phyloP scores from a whole-genome alignment of 2,797 vertebrate genomes.

The Periophthalmus magnuspinnatus region DNA sequence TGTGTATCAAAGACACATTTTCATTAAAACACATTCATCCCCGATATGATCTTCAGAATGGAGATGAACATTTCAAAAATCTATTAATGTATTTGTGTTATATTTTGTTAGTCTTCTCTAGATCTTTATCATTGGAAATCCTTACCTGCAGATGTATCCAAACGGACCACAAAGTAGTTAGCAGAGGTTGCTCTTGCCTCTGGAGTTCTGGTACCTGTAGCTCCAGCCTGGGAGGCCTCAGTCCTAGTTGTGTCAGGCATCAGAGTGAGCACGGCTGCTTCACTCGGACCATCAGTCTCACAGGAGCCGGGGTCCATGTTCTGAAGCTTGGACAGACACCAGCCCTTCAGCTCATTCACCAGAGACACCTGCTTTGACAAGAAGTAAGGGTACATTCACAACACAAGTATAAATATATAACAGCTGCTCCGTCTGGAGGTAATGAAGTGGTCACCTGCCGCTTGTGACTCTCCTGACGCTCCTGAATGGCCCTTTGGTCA shows the following conservation, averaged over 20 bases:
- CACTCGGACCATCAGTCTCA: slow-evolving; percentile 71
- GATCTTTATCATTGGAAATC: neutral
- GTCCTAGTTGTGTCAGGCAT: neutral
- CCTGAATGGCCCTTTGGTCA: slow-evolving; percentile 80
- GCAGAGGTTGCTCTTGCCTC: slow-evolving; percentile 64
- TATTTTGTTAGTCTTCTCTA: neutral
- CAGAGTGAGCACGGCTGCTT: slow-evolving; percentile 40
- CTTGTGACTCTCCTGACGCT: slow-evolving; percentile 83
- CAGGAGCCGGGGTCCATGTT: slow-evolving; percentile 82
- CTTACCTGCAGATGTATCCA: slow-evolving; percentile 74
- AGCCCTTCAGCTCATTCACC: slow-evolving; percentile 90
- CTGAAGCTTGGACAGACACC: slow-evolving; percentile 94
- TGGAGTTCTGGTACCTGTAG: slow-evolving; percentile 7
- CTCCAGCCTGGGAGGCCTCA: neutral
- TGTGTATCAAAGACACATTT: neutral
- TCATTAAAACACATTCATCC: neutral
- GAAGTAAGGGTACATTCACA: neutral
- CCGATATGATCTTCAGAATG: neutral
- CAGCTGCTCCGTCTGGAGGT: neutral
- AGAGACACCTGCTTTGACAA: slow-evolving; percentile 81
- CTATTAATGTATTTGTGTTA: neutral
- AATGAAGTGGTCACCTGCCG: slow-evolving; percentile 79
- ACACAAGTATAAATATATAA: neutral
- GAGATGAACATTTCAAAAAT: neutral
- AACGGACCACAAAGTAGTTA: slow-evolving; percentile 78